These are phyloP conservation scores for Mythimna ferrago DNA, from an alignment of 2,888 invertebrate species.

Conservation along the genomic window DNA sequence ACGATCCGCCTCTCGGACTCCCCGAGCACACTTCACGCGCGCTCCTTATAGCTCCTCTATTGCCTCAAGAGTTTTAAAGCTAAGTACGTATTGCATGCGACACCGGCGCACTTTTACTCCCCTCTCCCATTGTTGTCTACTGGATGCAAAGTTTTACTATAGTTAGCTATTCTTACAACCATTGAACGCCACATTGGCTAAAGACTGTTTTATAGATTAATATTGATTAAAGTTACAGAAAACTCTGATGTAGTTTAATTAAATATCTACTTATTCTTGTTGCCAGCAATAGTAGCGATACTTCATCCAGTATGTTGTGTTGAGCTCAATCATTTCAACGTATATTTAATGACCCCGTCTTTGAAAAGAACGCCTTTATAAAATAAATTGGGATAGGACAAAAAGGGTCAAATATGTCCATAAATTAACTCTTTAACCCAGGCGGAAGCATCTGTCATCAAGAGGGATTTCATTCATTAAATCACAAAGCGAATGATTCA, in stretches of 20 bases:
- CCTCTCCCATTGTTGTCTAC: constrained; percentile 35
- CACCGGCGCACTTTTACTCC: constrained; percentile 30
- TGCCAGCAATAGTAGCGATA: neutral
- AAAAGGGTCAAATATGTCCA: constrained; percentile 64
- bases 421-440: constrained; percentile 73
- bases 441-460: constrained; percentile 80
- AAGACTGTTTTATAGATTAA: constrained; percentile 9
- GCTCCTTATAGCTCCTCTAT: constrained; percentile 58
- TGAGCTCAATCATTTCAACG: constrained; percentile 10
- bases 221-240: constrained; percentile 12
- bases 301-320: neutral
- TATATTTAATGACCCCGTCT: constrained; percentile 2
- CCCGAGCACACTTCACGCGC: constrained; percentile 59
- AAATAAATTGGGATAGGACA: constrained; percentile 57
- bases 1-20: constrained; percentile 68
- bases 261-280: constrained; percentile 10
- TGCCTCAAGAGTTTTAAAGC: constrained; percentile 52
- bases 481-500: constrained; percentile 72
- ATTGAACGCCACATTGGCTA: constrained; percentile 10
- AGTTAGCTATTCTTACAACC: neutral
- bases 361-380: constrained; percentile 37
- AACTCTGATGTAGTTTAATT: constrained; percentile 3
- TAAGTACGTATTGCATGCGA: constrained; percentile 45
- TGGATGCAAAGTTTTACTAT: constrained; percentile 5
- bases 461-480: constrained; percentile 79